Conservation (phyloP, 2,797 vertebrate species). For the Squalus acanthias region DNA sequence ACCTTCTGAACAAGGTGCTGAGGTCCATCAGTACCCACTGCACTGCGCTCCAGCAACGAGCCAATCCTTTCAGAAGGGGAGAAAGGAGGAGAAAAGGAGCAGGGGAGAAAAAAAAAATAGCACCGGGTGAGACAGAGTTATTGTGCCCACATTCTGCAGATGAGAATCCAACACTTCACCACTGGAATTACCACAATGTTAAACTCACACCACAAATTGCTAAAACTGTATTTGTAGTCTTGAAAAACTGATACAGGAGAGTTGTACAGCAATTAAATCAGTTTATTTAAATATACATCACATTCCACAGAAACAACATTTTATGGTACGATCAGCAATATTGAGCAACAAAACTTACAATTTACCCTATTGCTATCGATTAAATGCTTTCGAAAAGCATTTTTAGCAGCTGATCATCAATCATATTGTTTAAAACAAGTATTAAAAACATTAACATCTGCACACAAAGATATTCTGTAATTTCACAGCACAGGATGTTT, state of each 20-base stretch:
- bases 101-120: not conserved
- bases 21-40: not conserved
- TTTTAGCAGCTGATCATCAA: not conserved
- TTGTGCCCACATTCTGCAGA: not conserved
- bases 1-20: not conserved
- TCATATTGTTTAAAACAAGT: not conserved
- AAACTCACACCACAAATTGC: not conserved
- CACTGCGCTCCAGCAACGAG: not conserved
- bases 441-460: not conserved
- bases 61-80: not conserved
- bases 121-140: not conserved
- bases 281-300: slow-evolving; percentile 30
- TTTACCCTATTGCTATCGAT: not conserved
- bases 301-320: slow-evolving; percentile 18
- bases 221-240: not conserved
- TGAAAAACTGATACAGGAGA: not conserved
- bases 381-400: not conserved
- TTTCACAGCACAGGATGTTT: not conserved
- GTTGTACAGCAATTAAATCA: not conserved
- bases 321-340: not conserved
- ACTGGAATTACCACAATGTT: not conserved
- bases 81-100: not conserved
- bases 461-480: not conserved
- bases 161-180: not conserved
- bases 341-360: not conserved